Evolutionary conservation across 2,113 vertebrate genomes (phyloP).

Genomic region (Ariopsis seemanni): DNA sequence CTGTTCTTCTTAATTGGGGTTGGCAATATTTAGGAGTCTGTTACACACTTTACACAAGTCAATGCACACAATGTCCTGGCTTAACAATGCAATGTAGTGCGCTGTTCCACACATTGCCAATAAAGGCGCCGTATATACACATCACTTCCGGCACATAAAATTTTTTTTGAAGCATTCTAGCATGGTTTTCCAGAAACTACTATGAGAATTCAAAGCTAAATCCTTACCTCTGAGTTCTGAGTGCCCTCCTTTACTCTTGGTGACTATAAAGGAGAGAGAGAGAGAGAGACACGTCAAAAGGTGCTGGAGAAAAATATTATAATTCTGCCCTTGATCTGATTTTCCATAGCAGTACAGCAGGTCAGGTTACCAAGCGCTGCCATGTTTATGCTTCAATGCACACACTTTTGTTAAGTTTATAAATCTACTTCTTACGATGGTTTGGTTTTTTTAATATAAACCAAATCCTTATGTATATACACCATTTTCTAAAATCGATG

Average conservation of each 20-base stretch:
- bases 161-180: background rate
- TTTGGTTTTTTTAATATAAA: background rate
- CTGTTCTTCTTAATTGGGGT: background rate
- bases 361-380: constrained; percentile 10
- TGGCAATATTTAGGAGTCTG: background rate
- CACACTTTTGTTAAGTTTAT: constrained; percentile 30
- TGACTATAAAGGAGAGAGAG: constrained; percentile 80
- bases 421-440: background rate
- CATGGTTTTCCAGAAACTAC: background rate
- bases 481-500: background rate
- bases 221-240: constrained; percentile 86
- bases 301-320: background rate
- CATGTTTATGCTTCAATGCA: constrained; percentile 11
- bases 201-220: constrained; percentile 52
- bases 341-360: background rate
- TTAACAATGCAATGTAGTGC: too few species aligned
- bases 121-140: background rate
- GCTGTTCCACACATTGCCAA: background rate
- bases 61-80: too few species aligned
- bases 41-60: too few species aligned
- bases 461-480: background rate
- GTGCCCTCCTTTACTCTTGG: constrained; percentile 92
- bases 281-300: constrained; percentile 48
- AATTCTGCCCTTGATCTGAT: background rate
- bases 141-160: background rate